Percentiles rank a stretch among this genome's conserved stretches.
phyloP scores from a whole-genome alignment of 1,140 invertebrate species.

The Hetaerina americana region DNA sequence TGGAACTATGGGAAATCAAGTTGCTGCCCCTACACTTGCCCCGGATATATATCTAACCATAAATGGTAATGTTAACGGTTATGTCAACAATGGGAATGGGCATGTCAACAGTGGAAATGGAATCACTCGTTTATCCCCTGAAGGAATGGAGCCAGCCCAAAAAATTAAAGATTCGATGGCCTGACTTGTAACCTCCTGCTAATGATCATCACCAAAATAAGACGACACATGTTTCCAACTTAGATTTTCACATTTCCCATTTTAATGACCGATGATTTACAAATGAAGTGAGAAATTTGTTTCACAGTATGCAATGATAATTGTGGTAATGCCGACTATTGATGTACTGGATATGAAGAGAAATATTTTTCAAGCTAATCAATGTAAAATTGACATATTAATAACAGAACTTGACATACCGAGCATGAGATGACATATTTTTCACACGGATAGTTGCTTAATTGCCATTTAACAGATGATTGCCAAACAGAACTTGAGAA shows the following conservation, averaged over 20 bases:
- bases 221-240: not conserved
- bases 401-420: no score
- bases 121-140: not conserved
- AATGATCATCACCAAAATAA: not conserved
- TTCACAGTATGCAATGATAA: no score
- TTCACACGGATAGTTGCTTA: no score
- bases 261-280: no score
- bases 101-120: not conserved
- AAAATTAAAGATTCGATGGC: not conserved
- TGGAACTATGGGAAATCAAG: slow-evolving; percentile 17
- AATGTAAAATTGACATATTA: no score
- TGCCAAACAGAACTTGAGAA: no score
- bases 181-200: not conserved
- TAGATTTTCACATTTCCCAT: not conserved
- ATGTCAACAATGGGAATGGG: not conserved
- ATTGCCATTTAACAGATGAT: no score
- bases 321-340: not conserved
- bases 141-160: not conserved
- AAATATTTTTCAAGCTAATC: no score
- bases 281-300: no score
- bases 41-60: not conserved
- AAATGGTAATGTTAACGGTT: not conserved
- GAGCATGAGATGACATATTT: no score
- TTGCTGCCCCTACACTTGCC: not conserved
- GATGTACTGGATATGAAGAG: not conserved